phyloP scores from a whole-genome alignment of 2,113 vertebrate species.

The Callaeas wilsoni region DNA sequence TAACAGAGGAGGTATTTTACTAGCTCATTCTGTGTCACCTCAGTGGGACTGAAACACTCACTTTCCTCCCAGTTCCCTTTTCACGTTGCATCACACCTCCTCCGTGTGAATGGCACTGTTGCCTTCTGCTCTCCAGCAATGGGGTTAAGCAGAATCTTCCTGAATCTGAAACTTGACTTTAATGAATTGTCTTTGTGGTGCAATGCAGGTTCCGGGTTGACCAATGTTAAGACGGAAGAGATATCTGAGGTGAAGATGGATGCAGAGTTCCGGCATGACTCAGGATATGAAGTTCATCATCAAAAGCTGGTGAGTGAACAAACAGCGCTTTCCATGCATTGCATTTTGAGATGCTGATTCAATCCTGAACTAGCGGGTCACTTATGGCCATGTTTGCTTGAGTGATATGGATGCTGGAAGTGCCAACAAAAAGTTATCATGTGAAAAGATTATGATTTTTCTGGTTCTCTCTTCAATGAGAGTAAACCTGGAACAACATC shows the following conservation, averaged over 20 bases:
- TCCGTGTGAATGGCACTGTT: accelerated
- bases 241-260: slow-evolving; percentile 93
- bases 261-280: slow-evolving; percentile 86
- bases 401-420: neutral
- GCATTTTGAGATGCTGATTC: neutral
- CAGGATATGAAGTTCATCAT: slow-evolving; percentile 94
- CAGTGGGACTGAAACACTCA: neutral
- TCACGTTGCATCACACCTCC: neutral
- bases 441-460: neutral
- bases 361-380: neutral
- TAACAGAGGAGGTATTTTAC: slow-evolving; percentile 1
- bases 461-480: neutral
- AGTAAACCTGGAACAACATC: neutral
- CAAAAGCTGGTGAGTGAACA: slow-evolving; percentile 86
- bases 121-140: neutral
- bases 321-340: neutral
- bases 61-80: neutral
- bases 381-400: neutral
- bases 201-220: slow-evolving; percentile 84
- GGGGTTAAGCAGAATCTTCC: neutral
- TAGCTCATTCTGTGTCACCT: neutral
- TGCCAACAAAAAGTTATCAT: neutral
- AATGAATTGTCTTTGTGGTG: neutral
- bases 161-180: neutral
- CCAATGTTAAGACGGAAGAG: slow-evolving; percentile 89